Evolutionary conservation across 1,140 invertebrate genomes (phyloP), one percentile per base, ranked within the genome.

Genomic region (Drosophila sturtevanti): DNA sequence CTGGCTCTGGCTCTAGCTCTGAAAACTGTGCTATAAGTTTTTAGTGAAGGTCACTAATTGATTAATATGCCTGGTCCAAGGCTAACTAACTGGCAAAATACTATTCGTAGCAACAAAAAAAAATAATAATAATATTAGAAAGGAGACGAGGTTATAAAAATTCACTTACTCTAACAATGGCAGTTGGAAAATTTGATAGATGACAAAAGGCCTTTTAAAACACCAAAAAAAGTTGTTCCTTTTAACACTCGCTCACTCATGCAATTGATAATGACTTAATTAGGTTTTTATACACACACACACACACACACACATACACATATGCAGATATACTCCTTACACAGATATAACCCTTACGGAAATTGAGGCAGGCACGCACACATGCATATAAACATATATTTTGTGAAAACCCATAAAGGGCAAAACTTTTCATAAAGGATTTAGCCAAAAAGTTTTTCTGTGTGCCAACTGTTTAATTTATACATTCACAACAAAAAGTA

Each of bases 201-300:
- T 51, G 54, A 34, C 16, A 34, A 70, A 38, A 60, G 54, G 59
- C 62, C 62, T 70, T 21, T 48, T 37, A 24, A 18, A 48, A 44
- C n/a, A 3, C 21, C 41, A 66, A 35, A 73, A 61, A n/a, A 9
- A 21, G 22, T 24, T 62, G 35, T 48, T 58, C 44, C 48, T 52
- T 51, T 44, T 10, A 35, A 31, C 59, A 22, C 54, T 41, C 75
- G 64, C 51, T 44, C 52, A 70, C 61, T 65, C 55, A 58, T 48
- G 63, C 69, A 80, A 89, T 89, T 89, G 84, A 84, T 89, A 89
- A 89, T 89, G 73, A 78, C 84, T 89, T 89, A 89, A 89, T 89
- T 89, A 84, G 75, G 76, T 79, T 87, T 86, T 48, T 51, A 61
- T 51, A 59, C 60, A 67, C 58, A 31, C 12, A 72, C 11, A 22